Evolutionary conservation across 2,797 vertebrate genomes (phyloP).

Genomic region (Urocyon cinereoargenteus): DNA sequence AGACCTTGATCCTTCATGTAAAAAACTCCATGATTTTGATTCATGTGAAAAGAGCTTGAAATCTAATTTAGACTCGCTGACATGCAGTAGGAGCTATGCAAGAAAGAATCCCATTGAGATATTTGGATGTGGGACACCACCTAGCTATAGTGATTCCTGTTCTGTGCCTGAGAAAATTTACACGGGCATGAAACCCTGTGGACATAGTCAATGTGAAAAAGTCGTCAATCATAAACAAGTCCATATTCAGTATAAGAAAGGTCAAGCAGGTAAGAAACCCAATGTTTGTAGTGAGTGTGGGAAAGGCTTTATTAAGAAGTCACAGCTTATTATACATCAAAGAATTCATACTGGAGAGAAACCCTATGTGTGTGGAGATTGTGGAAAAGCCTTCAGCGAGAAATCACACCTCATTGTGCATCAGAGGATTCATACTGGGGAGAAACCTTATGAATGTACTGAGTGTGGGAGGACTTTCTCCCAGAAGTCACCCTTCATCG

Average conservation of each 20-base stretch:
- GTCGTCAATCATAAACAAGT: neutral
- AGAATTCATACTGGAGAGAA: constrained; percentile 59
- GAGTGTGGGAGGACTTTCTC: constrained; percentile 27
- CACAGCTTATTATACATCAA: constrained; percentile 25
- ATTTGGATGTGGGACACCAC: neutral
- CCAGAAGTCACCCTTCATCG: neutral
- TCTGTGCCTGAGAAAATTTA: constrained; percentile 37
- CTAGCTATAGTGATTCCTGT: neutral
- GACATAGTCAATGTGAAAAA: neutral
- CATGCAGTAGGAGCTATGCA: neutral
- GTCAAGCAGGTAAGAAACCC: constrained; percentile 32
- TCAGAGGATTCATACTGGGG: constrained; percentile 19
- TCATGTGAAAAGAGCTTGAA: constrained; percentile 16
- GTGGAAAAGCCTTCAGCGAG: constrained; percentile 42
- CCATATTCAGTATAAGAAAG: neutral
- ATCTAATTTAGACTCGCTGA: neutral
- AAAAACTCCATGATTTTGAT: neutral
- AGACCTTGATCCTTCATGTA: neutral
- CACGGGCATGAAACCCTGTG: neutral
- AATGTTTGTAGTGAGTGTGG: constrained; percentile 46
- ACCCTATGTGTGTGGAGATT: constrained; percentile 34
- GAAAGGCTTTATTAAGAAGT: constrained; percentile 44
- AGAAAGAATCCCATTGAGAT: neutral
- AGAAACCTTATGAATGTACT: constrained; percentile 43
- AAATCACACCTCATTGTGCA: constrained; percentile 45